Percentiles rank a stretch among this genome's conserved stretches.
phyloP scores from a whole-genome alignment of 2,113 vertebrate genomes.

The Malurus melanocephalus region DNA sequence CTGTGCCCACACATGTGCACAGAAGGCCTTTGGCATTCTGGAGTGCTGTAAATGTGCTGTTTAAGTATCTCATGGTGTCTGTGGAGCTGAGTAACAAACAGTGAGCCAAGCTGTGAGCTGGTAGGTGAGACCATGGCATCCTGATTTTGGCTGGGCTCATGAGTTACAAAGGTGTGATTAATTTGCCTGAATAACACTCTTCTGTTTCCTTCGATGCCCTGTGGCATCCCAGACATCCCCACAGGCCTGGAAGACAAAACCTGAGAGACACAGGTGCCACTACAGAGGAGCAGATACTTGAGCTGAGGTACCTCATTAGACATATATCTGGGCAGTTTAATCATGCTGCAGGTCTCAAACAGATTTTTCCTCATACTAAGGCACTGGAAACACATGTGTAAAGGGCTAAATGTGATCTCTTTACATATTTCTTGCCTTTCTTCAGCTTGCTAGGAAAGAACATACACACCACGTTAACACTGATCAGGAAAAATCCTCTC shows the following conservation, averaged over 20 bases:
- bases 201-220: neutral
- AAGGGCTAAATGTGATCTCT: neutral
- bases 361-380: neutral
- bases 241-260: neutral
- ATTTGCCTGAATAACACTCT: neutral
- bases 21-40: neutral
- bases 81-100: neutral
- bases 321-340: neutral
- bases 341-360: neutral
- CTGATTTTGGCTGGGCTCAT: neutral
- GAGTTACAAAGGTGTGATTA: neutral
- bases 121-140: neutral
- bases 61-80: neutral
- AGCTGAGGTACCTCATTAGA: neutral
- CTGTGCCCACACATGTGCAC: fast-evolving
- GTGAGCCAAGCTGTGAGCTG: neutral
- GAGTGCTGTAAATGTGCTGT: neutral
- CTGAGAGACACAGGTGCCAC: neutral
- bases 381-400: neutral
- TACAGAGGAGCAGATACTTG: neutral
- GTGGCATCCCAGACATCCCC: neutral
- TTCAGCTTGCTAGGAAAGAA: neutral
- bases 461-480: neutral
- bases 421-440: neutral
- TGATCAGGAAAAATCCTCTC: neutral